Evolutionary conservation across 2,888 invertebrate genomes (phyloP), one percentile per base, ranked within the genome.

Genomic region (Leptinotarsa juncta): DNA sequence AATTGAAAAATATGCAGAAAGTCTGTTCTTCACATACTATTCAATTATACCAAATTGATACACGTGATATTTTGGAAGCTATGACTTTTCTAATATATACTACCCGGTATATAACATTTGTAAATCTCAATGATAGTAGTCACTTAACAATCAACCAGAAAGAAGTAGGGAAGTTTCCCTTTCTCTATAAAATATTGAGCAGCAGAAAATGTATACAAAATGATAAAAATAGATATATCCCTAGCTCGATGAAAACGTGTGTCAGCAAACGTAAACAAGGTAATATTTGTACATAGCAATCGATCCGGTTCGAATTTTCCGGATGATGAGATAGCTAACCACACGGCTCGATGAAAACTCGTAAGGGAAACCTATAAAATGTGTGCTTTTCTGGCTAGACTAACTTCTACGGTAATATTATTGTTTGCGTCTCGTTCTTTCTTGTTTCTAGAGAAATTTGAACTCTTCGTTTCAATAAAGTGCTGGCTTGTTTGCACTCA

Each of bases 341-440:
- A 73, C 65, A 70, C 65, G 66, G 60, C 50, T 65, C 50, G 51
- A 62, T 72, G 68, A 65, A 68, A 65, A 62, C 67, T 72, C 67
- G 67, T 67, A 49, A 20, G 60, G 72, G 65, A 73, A 69, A 69
- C 73, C 73, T 50, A 70, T 73, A 57, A 66, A 73, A 72, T 72
- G 72, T 67, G 62, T 65, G 20, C 23, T 51, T 32, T 62, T 14
- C 60, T 18, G 26, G 15, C 67, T 51, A 23, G 68, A 65, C 62
- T 57, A 32, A 32, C 16, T 42, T n/a, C 62, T 3, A 32, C 32
- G 32, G 12, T 62, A 62, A 62, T 62, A 62, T 62, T 12, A 32
- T n/a, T 32, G 18, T 32, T 62, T 32, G 62, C 62, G 16, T 26
- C 62, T 15, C 62, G 10, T 42, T 32, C 62, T 62, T 62, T 32